Base-by-base conservation (phyloP, 1,140 invertebrate genomes). In the Apis laboriosa region DNA sequence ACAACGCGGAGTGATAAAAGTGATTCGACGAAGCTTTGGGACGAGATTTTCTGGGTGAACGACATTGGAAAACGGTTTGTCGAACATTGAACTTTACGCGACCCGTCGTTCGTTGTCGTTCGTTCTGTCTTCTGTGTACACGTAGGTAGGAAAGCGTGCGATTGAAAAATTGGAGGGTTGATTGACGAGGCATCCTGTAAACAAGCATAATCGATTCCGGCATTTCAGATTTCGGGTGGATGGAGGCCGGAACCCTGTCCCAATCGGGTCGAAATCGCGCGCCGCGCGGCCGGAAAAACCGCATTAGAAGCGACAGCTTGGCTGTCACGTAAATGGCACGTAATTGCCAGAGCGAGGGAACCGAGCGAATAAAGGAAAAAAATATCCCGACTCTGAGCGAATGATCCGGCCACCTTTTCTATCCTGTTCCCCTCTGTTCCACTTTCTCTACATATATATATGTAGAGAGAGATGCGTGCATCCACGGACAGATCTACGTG, bases 241-340 rank as follows among this genome's bases (percentile, higher is more conserved):
- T 86, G 73, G 77, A 11, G 55, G 34, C 56, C 51, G 28, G 77
- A 43, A 43, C 5, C 34, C 71, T 2, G 9, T 13, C 53, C 28
- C 71, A 67, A 80, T 83, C 24, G 61, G 67, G 77, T 84, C 75
- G 61, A 68, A 61, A 74, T 70, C 53, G 24, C 58, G 77, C 43
- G 51, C 8, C 12, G 51, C 53, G 21, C 13, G 43, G 1, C 60
- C 53, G 24, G 66, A 63, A 77, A 76, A 61, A 79, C 66, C 63
- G 70, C 60, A 63, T 75, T 76, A 75, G 60, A 58, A 64, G 34
- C 72, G 71, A 77, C 67, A 79, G 56, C 43, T 24, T 8, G 66
- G 78, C 49, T 28, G 86, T 72, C 81, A 58, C 72, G 72, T 87
- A 87, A 87, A 87, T 86, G 86, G 80, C 72, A 80, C 72, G 66